A percentile compares a stretch with the other conserved stretches of the same genome.
Conservation (phyloP, 2,113 vertebrate genomes). For the Burhinus oedicnemus region DNA sequence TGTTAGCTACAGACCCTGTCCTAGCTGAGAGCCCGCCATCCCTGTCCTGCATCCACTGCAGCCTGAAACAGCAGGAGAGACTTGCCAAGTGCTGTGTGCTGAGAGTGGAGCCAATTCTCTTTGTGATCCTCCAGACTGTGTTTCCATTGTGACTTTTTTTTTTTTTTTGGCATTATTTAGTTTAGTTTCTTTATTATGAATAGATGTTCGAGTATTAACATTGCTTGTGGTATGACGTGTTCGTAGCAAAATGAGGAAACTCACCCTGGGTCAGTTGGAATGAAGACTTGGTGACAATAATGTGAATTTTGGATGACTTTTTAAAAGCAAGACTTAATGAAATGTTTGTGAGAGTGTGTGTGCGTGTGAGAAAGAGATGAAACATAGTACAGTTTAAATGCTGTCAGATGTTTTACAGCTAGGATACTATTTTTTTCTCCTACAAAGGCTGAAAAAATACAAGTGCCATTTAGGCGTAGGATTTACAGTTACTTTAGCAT, state of each 20-base stretch:
- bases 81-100: not conserved
- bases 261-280: not conserved
- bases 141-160: not conserved
- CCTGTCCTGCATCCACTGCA: not conserved
- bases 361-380: not conserved
- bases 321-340: not conserved
- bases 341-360: not conserved
- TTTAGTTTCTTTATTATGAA: not conserved
- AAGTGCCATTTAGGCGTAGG: slow-evolving; percentile 56
- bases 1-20: too few species aligned
- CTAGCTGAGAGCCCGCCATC: not conserved
- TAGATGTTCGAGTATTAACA: not conserved
- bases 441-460: slow-evolving; percentile 60
- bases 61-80: not conserved
- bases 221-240: not conserved
- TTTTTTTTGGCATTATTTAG: not conserved
- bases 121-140: not conserved
- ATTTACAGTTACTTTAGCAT: slow-evolving; percentile 70
- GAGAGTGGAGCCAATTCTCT: not conserved
- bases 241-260: slow-evolving; percentile 18
- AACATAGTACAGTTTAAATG: slow-evolving; percentile 15
- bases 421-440: slow-evolving; percentile 17
- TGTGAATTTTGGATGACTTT: not conserved
- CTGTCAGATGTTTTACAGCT: slow-evolving; percentile 39
- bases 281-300: not conserved